Percentiles rank a stretch among this genome's conserved stretches.
phyloP scores from a whole-genome alignment of 2,888 invertebrate genomes.

The Rambutsinella grinnellia region DNA sequence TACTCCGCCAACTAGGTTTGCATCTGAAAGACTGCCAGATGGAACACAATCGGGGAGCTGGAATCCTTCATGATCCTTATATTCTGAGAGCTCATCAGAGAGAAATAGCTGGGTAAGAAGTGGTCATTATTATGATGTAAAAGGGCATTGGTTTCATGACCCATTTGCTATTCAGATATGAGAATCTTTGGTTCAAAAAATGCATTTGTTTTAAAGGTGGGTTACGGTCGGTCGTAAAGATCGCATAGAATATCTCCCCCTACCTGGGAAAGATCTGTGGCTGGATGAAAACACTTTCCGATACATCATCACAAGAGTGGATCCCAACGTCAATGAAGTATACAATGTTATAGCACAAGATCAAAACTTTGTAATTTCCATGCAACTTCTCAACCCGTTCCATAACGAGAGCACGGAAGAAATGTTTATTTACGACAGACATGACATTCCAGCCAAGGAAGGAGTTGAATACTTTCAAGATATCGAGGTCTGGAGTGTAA shows the following conservation, averaged over 20 bases:
- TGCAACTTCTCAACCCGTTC: conserved; percentile 91
- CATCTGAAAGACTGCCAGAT: conserved; percentile 83
- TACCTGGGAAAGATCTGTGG: conserved; percentile 74
- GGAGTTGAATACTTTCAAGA: conserved; percentile 61
- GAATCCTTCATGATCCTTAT: conserved; percentile 93
- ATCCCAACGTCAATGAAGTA: conserved; percentile 69
- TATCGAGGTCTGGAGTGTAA: conserved; percentile 80
- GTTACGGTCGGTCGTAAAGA: conserved; percentile 81
- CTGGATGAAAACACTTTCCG: conserved; percentile 82
- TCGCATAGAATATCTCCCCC: conserved; percentile 80
- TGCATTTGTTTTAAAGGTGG: too few species aligned
- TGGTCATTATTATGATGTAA: too few species aligned
- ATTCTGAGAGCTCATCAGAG: conserved; percentile 86
- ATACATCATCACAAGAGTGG: conserved; percentile 82
- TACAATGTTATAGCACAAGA: conserved; percentile 67
- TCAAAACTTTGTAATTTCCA: conserved; percentile 87
- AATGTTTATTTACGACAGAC: conserved; percentile 83
- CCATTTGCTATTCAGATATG: too few species aligned
- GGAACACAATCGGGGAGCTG: conserved; percentile 86
- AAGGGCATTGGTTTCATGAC: too few species aligned
- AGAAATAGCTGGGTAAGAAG: conserved; percentile 91
- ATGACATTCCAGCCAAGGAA: conserved; percentile 71
- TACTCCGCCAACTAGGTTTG: conserved; percentile 89
- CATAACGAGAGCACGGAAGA: conserved; percentile 89
- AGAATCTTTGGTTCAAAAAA: too few species aligned